These are phyloP conservation scores for Catocala fraxini DNA, from an alignment of 2,888 invertebrate genomes.

Conservation along the genomic window DNA sequence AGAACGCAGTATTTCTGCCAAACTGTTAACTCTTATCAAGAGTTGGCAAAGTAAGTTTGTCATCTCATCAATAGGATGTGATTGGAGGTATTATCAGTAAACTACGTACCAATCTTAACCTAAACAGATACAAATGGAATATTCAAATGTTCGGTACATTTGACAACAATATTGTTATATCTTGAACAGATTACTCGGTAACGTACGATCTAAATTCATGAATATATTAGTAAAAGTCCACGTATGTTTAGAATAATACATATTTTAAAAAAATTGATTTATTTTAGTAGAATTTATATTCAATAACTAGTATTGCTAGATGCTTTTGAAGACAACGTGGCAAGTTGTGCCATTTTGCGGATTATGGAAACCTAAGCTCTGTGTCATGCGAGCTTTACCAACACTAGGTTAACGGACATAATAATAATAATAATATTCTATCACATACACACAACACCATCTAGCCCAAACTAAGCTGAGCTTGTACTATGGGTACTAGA, in stretches of 20 bases:
- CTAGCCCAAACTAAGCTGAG: too few species aligned
- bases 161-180: conserved; percentile 10
- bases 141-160: conserved; percentile 12
- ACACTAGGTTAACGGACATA: too few species aligned
- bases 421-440: too few species aligned
- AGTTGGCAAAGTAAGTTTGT: conserved; percentile 10
- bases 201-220: conserved; percentile 6
- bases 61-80: conserved; percentile 5
- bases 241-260: background rate
- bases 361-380: too few species aligned
- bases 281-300: too few species aligned
- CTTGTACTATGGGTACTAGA: too few species aligned
- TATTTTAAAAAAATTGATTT: too few species aligned
- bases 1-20: conserved; percentile 4
- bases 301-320: too few species aligned
- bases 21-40: conserved; percentile 3
- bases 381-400: too few species aligned
- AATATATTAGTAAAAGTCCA: conserved; percentile 7
- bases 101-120: conserved; percentile 9
- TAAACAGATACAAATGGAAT: conserved; percentile 12
- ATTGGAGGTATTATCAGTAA: conserved; percentile 5
- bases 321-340: too few species aligned
- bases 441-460: too few species aligned
- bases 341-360: too few species aligned
- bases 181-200: background rate